Conservation (phyloP, 2,888 invertebrate genomes). For the Limenitis arthemis region DNA sequence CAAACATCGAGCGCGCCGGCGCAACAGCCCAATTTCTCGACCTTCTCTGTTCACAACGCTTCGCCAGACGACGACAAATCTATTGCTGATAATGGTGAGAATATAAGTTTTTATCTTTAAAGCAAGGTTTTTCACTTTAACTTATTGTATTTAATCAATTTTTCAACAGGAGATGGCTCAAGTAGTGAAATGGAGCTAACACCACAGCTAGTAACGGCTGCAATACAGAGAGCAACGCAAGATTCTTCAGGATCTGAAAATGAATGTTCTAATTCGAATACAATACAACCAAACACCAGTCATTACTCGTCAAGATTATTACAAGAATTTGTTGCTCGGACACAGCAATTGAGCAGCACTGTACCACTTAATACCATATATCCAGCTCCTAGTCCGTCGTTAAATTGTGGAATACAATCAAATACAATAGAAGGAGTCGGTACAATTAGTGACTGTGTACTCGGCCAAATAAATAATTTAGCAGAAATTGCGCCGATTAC, state of each 20-base stretch:
- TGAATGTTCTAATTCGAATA: constrained; percentile 70
- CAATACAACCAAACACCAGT: constrained; percentile 68
- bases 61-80: constrained; percentile 64
- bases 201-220: constrained; percentile 81
- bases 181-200: constrained; percentile 84
- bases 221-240: constrained; percentile 80
- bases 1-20: constrained; percentile 72
- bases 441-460: constrained; percentile 52
- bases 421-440: constrained; percentile 48
- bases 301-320: constrained; percentile 82
- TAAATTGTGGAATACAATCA: constrained; percentile 41
- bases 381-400: constrained; percentile 35
- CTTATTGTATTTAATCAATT: neutral
- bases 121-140: neutral
- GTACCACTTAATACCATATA: constrained; percentile 49
- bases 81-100: constrained; percentile 62
- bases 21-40: constrained; percentile 73
- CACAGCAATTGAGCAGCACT: constrained; percentile 75
- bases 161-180: constrained; percentile 71
- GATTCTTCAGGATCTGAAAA: constrained; percentile 81
- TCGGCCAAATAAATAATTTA: constrained; percentile 55
- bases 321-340: constrained; percentile 87
- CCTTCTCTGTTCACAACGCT: constrained; percentile 56
- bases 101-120: neutral
- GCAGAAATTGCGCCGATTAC: constrained; percentile 54